Evolutionary conservation across 2,888 invertebrate genomes (phyloP).

Genomic region (Sicus ferrugineus): DNA sequence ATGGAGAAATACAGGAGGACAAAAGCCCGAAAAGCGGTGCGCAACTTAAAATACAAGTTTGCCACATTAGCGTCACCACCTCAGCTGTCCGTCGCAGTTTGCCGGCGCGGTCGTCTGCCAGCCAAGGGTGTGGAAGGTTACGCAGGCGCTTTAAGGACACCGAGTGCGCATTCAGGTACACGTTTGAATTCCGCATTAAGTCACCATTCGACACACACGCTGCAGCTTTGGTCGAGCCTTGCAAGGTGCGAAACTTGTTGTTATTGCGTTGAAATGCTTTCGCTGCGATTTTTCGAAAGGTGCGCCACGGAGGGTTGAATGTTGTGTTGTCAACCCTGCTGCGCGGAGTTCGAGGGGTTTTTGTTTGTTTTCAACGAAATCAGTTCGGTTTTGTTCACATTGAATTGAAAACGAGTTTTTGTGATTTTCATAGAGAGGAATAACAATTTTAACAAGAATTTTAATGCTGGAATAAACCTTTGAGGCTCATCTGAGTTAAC

Average conservation of each 20-base stretch:
- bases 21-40: no score
- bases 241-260: constrained; percentile 41
- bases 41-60: background rate
- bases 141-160: background rate
- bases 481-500: no score
- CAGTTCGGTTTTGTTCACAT: no score
- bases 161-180: background rate
- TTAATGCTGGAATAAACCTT: no score
- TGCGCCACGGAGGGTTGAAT: background rate
- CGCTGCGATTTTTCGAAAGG: background rate
- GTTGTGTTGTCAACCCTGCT: no score
- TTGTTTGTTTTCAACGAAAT: no score
- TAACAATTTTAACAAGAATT: no score
- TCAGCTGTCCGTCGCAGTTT: background rate
- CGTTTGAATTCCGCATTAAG: no score
- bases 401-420: no score
- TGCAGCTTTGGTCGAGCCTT: background rate
- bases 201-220: background rate
- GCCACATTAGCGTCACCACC: background rate
- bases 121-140: background rate
- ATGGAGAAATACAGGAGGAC: background rate
- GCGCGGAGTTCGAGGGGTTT: no score
- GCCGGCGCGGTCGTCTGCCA: background rate
- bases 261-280: constrained; percentile 28
- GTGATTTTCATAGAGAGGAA: no score